Conservation (phyloP, 2,888 invertebrate genomes). For the Hypselothyrea guttata region DNA sequence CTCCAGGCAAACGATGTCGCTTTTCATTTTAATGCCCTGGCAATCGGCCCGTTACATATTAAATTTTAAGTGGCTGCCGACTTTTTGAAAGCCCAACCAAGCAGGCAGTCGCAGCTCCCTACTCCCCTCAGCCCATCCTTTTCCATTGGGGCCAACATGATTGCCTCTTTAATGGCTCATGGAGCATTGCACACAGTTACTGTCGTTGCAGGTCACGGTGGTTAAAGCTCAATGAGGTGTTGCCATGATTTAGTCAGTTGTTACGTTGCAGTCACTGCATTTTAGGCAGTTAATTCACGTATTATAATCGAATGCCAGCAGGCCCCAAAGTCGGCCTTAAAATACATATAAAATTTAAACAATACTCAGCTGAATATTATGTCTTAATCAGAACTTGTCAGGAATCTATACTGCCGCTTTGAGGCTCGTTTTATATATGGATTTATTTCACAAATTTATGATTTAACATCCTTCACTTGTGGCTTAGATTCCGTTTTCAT, state of each 20-base stretch:
- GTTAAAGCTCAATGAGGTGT: conserved; percentile 70
- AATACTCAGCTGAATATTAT: too few relatives aligned
- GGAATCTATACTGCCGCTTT: too few relatives aligned
- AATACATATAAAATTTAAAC: too few relatives aligned
- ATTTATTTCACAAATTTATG: too few relatives aligned
- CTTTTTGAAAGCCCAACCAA: conserved; percentile 14
- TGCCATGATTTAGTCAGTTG: conserved; percentile 60
- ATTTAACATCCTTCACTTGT: too few relatives aligned
- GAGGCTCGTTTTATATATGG: too few relatives aligned
- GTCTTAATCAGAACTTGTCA: too few relatives aligned
- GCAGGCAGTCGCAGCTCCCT: not conserved
- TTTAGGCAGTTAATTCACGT: not conserved
- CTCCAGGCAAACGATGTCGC: conserved; percentile 29
- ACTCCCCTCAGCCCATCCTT: not conserved
- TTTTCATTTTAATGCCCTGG: conserved; percentile 49
- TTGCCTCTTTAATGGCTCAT: conserved; percentile 61
- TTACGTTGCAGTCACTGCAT: conserved; percentile 44
- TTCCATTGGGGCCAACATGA: conserved; percentile 23
- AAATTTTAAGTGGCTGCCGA: conserved; percentile 56
- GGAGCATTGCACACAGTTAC: conserved; percentile 52
- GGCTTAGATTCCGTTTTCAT: too few relatives aligned
- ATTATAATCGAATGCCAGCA: not conserved
- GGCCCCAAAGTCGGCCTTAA: too few relatives aligned
- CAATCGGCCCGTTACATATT: conserved; percentile 60
- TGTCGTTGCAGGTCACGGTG: conserved; percentile 47